Conservation (phyloP, 2,888 invertebrate species). For the Agonopterix arenella region DNA sequence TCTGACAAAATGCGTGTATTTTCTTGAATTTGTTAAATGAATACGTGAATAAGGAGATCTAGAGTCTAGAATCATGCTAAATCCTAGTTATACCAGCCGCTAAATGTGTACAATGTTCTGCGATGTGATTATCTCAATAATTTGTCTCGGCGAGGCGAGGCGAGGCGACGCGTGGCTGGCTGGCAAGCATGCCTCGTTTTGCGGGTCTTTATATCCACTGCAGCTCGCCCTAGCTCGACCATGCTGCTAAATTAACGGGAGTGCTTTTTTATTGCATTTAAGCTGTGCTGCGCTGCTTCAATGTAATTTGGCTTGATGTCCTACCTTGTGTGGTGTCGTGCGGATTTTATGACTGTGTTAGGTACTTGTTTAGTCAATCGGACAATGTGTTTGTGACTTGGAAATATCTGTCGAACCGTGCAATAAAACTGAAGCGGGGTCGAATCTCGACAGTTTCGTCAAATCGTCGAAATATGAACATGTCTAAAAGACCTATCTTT, state of each 20-base stretch:
- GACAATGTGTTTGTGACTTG: too few species aligned
- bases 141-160: slow-evolving; percentile 28
- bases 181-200: not conserved
- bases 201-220: slow-evolving; percentile 31
- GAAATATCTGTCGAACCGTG: too few species aligned
- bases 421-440: too few species aligned
- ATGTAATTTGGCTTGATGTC: slow-evolving; percentile 27
- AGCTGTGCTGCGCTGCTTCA: slow-evolving; percentile 32
- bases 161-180: slow-evolving; percentile 11
- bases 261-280: slow-evolving; percentile 62
- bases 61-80: slow-evolving; percentile 2
- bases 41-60: too few species aligned
- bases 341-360: not conserved
- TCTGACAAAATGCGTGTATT: too few species aligned
- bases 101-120: slow-evolving; percentile 11
- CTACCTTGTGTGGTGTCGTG: not conserved
- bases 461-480: too few species aligned
- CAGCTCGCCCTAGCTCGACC: slow-evolving; percentile 27
- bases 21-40: too few species aligned
- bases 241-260: slow-evolving; percentile 51
- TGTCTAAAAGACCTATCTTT: too few species aligned
- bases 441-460: too few species aligned
- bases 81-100: slow-evolving; percentile 2
- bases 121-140: slow-evolving; percentile 40
- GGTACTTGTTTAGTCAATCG: too few species aligned